A percentile compares a stretch with the other conserved stretches of the same genome.
Evolutionary conservation across 2,888 invertebrate species (phyloP).

Genomic region (Tipula vernalis): DNA sequence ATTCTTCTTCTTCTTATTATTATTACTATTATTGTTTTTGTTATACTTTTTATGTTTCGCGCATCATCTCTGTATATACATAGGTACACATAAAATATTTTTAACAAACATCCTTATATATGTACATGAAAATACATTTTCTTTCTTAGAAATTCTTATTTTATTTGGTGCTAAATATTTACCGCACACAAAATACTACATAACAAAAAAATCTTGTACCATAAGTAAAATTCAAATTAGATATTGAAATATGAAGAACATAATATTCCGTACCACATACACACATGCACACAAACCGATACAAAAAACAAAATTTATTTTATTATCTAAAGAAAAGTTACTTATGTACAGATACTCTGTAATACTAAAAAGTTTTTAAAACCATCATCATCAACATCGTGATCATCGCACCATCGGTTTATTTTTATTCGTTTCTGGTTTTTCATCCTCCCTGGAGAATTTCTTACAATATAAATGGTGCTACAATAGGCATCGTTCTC

Average conservation of each 20-base stretch:
- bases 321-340: background rate
- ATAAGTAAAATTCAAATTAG: background rate
- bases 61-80: background rate
- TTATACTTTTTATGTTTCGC: background rate
- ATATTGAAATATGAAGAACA: background rate
- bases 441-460: background rate
- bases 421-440: background rate
- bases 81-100: background rate
- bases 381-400: background rate
- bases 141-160: background rate
- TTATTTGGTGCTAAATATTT: background rate
- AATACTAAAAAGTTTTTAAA: background rate
- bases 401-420: background rate
- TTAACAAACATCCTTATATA: background rate
- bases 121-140: background rate
- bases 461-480: background rate
- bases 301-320: background rate
- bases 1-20: background rate
- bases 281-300: background rate
- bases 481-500: background rate
- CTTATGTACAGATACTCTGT: background rate
- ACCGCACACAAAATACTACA: background rate
- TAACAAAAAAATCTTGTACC: background rate
- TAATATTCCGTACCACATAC: background rate
- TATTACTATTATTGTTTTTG: background rate